A percentile compares a stretch with the other conserved stretches of the same genome.
Conservation (phyloP, 2,113 vertebrate species). For the Sinocyclocheilus rhinocerous region DNA sequence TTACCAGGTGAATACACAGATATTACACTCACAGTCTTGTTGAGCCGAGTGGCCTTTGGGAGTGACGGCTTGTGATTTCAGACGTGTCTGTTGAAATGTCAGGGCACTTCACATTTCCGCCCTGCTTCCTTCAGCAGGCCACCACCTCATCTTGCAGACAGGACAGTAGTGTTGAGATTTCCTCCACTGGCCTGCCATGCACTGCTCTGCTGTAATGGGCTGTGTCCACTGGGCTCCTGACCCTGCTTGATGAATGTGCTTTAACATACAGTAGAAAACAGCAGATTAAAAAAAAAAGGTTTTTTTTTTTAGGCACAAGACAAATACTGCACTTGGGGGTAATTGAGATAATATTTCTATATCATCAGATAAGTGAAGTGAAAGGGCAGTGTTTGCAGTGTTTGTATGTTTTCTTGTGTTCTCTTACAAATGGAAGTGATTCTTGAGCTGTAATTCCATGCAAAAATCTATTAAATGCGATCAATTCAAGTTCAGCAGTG, state of each 20-base stretch:
- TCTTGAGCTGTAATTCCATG: slow-evolving; percentile 4
- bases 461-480: slow-evolving; percentile 5
- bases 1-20: slow-evolving; percentile 34
- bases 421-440: slow-evolving; percentile 7
- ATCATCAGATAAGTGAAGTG: neutral
- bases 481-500: neutral
- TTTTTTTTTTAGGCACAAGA: neutral
- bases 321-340: neutral
- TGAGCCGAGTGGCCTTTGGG: slow-evolving; percentile 52
- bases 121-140: slow-evolving; percentile 46
- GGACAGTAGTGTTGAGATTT: slow-evolving; percentile 44
- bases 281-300: neutral
- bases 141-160: slow-evolving; percentile 48
- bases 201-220: slow-evolving; percentile 5
- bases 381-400: neutral
- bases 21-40: slow-evolving; percentile 33
- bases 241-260: slow-evolving; percentile 15
- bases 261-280: slow-evolving; percentile 15
- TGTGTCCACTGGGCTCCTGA: slow-evolving; percentile 12
- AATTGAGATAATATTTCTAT: neutral
- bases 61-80: slow-evolving; percentile 47
- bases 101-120: slow-evolving; percentile 56
- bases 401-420: neutral
- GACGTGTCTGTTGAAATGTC: slow-evolving; percentile 54
- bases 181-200: slow-evolving; percentile 27